Evolutionary conservation across 2,113 vertebrate genomes (phyloP).

Genomic region (Alethe castanea): DNA sequence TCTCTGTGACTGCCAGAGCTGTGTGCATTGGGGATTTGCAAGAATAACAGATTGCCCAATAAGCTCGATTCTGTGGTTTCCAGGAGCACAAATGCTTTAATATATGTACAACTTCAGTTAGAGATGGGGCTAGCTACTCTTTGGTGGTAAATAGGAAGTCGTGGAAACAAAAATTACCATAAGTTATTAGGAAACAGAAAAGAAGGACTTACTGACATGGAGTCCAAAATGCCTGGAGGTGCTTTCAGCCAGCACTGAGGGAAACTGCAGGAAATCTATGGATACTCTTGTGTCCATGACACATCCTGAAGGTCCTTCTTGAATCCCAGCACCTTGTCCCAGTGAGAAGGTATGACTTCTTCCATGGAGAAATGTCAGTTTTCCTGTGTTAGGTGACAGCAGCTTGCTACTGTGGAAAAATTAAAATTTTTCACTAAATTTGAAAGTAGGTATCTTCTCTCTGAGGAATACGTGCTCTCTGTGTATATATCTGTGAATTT

Average conservation of each 20-base stretch:
- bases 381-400: not conserved
- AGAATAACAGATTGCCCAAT: not conserved
- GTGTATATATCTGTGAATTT: not conserved
- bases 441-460: not conserved
- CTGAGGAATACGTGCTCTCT: not conserved
- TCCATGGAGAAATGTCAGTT: not conserved
- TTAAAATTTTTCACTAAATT: not conserved
- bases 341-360: not conserved
- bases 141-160: not conserved
- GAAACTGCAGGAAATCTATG: not conserved
- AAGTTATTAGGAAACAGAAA: not conserved
- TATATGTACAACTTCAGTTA: not conserved
- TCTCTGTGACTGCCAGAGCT: not conserved
- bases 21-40: not conserved
- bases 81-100: not conserved
- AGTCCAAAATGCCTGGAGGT: not conserved
- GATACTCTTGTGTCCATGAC: accelerated
- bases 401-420: not conserved
- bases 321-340: not conserved
- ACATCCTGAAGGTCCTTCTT: not conserved
- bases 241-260: not conserved
- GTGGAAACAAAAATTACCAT: not conserved
- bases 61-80: not conserved
- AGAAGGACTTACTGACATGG: not conserved
- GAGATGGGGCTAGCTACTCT: not conserved